phyloP scores from a whole-genome alignment of 2,888 invertebrate genomes.

The Pandemis corylana region DNA sequence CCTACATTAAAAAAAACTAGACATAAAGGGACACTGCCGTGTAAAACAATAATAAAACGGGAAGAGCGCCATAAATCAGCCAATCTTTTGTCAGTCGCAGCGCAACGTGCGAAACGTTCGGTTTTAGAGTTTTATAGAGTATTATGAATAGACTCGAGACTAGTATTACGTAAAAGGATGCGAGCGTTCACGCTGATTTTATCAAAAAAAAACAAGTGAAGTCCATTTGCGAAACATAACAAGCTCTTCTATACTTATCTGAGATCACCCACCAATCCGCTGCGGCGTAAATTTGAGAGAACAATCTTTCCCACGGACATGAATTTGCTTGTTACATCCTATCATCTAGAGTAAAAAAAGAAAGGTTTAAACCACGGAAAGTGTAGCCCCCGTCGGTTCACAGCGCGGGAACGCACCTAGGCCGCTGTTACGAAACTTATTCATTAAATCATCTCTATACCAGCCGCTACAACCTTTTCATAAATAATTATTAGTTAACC shows the following conservation, averaged over 20 bases:
- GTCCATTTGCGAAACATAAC: conserved; percentile 55
- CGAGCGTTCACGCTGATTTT: conserved; percentile 55
- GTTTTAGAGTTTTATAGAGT: not conserved
- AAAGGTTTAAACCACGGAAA: conserved; percentile 30
- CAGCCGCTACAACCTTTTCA: conserved; percentile 54
- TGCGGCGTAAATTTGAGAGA: conserved; percentile 66
- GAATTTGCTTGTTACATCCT: conserved; percentile 55
- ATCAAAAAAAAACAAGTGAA: conserved; percentile 54
- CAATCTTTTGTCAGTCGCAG: conserved; percentile 52
- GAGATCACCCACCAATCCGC: conserved; percentile 60
- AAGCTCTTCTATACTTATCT: conserved; percentile 62
- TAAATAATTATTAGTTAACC: conserved; percentile 48
- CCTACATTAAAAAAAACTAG: conserved; percentile 39
- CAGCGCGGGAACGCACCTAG: conserved; percentile 46
- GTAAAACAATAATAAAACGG: conserved; percentile 52
- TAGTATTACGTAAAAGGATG: conserved; percentile 56
- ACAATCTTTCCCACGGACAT: conserved; percentile 64
- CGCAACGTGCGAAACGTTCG: conserved; percentile 18
- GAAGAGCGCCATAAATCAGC: conserved; percentile 59
- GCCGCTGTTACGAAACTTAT: conserved; percentile 60
- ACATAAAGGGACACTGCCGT: conserved; percentile 43
- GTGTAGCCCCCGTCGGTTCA: conserved; percentile 44
- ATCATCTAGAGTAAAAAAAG: conserved; percentile 49
- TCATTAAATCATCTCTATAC: conserved; percentile 59
- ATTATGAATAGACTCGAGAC: conserved; percentile 13